Evolutionary conservation across 2,888 invertebrate species (phyloP).

Genomic region (Plutella xylostella): DNA sequence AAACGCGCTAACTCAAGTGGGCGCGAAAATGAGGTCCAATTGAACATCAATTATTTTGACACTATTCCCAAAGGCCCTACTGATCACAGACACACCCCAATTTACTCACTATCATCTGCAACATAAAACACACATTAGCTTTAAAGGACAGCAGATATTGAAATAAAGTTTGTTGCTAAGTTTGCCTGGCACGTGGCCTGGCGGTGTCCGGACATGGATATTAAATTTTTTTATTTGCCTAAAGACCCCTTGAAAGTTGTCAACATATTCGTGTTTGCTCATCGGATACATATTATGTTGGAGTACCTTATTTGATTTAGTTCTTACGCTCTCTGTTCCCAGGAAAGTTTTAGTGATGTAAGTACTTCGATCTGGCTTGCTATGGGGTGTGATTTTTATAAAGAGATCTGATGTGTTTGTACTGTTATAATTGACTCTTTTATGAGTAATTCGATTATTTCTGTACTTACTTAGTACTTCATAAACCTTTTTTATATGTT

Average conservation of each 20-base stretch:
- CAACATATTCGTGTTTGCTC: slow-evolving; percentile 37
- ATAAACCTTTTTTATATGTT: no score
- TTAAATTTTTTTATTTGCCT: slow-evolving; percentile 66
- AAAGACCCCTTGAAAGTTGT: slow-evolving; percentile 55
- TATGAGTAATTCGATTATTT: no score
- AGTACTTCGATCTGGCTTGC: no score
- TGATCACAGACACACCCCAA: neutral
- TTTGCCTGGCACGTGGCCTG: slow-evolving; percentile 43
- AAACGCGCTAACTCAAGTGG: neutral
- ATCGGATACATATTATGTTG: slow-evolving; percentile 9
- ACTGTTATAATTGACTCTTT: neutral
- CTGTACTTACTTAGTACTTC: no score
- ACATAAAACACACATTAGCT: neutral
- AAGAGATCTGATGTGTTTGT: neutral
- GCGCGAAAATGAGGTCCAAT: slow-evolving; percentile 9
- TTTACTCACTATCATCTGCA: neutral
- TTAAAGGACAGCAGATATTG: neutral
- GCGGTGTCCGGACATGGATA: slow-evolving; percentile 28
- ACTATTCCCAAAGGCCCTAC: slow-evolving; percentile 46
- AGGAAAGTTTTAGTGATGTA: neutral
- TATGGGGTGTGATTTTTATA: no score
- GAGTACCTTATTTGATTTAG: slow-evolving; percentile 1
- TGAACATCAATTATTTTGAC: slow-evolving; percentile 52
- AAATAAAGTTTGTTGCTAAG: neutral
- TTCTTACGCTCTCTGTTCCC: slow-evolving; percentile 3